These are phyloP conservation scores for Galeopterus variegatus DNA, from an alignment of 2,113 vertebrate species.

Conservation along the genomic window DNA sequence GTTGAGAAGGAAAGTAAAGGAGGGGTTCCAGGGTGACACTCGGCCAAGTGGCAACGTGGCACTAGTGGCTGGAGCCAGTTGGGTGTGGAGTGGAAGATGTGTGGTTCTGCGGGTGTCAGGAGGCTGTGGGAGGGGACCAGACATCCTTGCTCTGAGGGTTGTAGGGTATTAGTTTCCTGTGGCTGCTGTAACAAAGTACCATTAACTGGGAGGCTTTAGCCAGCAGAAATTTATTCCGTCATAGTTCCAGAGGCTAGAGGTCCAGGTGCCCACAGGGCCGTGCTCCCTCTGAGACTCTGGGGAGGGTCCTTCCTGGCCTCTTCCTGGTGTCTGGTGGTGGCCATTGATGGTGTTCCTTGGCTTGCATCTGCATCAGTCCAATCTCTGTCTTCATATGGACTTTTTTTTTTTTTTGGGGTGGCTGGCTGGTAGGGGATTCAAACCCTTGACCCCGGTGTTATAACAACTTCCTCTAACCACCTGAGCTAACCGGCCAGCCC, in stretches of 20 bases:
- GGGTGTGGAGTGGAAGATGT: fast-evolving
- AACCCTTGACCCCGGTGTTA: no score
- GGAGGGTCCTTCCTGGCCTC: neutral
- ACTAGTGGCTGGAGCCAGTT: fast-evolving
- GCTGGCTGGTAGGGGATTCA: no score
- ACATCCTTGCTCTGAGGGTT: neutral
- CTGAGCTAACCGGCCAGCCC: no score
- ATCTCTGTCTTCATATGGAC: neutral
- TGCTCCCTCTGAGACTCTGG: neutral
- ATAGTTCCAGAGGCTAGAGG: neutral
- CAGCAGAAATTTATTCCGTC: fast-evolving
- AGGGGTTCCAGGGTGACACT: fast-evolving
- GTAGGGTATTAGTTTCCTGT: fast-evolving
- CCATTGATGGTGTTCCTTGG: fast-evolving
- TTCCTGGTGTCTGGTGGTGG: no score
- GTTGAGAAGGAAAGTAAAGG: neutral
- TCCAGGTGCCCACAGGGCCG: fast-evolving
- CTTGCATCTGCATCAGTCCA: fast-evolving
- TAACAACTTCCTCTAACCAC: no score
- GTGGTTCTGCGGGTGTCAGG: fast-evolving
- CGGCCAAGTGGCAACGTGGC: fast-evolving
- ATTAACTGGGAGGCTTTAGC: fast-evolving
- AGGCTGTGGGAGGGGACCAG: no score
- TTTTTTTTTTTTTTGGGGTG: no score
- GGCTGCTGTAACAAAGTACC: fast-evolving